Evolutionary conservation across 2,888 invertebrate species (phyloP).

Genomic region (Mellilla xanthometata): DNA sequence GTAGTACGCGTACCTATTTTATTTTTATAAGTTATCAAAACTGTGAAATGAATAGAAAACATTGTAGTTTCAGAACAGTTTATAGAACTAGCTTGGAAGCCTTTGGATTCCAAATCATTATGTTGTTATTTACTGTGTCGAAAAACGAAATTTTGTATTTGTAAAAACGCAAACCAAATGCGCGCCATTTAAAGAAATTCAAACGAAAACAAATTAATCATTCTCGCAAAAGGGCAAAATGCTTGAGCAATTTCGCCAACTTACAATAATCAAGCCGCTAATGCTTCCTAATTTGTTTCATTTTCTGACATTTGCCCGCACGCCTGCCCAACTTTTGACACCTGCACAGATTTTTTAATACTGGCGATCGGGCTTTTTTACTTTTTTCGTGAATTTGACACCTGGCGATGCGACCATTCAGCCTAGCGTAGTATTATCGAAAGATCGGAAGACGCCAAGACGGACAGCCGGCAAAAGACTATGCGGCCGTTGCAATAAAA

Average conservation of each 20-base stretch:
- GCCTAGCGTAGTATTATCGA: conserved; percentile 62
- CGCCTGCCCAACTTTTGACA: conserved; percentile 63
- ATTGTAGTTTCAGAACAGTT: too few species aligned
- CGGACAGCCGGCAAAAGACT: conserved; percentile 38
- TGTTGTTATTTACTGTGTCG: too few species aligned
- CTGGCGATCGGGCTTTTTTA: conserved; percentile 62
- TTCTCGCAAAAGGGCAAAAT: too few species aligned
- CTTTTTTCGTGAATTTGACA: conserved; percentile 63
- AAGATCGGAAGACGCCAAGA: conserved; percentile 36
- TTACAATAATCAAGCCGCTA: conserved; percentile 34
- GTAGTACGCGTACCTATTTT: too few species aligned
- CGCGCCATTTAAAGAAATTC: too few species aligned
- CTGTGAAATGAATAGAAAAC: too few species aligned
- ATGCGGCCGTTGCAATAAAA: conserved; percentile 55
- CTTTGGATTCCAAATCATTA: too few species aligned
- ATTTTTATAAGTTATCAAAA: too few species aligned
- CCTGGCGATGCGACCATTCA: conserved; percentile 72
- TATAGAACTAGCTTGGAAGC: too few species aligned
- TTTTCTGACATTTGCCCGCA: conserved; percentile 70
- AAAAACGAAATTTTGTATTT: too few species aligned
- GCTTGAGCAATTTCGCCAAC: conserved; percentile 22
- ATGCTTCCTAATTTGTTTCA: conserved; percentile 51
- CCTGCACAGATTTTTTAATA: conserved; percentile 78
- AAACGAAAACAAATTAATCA: too few species aligned
- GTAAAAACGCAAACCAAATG: too few species aligned